Percentiles rank a stretch among this genome's conserved stretches.
These are phyloP conservation scores for Ceyx margarethae DNA, from an alignment of 2,113 vertebrate genomes.

Conservation along the genomic window DNA sequence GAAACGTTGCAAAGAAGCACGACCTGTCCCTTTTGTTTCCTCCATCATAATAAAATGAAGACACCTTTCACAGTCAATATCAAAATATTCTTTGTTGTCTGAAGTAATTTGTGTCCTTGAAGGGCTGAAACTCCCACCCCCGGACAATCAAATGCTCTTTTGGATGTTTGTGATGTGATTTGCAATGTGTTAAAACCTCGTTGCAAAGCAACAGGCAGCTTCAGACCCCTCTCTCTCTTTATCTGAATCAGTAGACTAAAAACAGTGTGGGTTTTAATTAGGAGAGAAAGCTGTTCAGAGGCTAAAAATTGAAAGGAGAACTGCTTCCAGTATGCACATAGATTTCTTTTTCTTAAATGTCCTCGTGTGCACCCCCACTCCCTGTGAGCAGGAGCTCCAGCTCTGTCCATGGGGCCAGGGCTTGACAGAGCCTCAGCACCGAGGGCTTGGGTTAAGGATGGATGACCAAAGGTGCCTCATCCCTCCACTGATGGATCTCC, in stretches of 20 bases:
- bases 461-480: not conserved
- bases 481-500: not conserved
- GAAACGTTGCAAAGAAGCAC: not conserved
- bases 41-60: not conserved
- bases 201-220: not conserved
- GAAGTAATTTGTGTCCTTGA: not conserved
- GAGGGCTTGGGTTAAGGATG: not conserved
- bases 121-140: not conserved
- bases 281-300: not conserved
- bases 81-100: not conserved
- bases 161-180: not conserved
- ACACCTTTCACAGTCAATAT: not conserved
- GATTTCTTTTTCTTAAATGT: not conserved
- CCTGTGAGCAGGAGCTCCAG: not conserved
- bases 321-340: not conserved
- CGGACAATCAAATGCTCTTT: not conserved
- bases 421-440: not conserved
- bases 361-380: rapidly evolving
- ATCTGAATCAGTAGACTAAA: not conserved
- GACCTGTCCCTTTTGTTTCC: not conserved
- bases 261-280: not conserved
- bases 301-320: not conserved
- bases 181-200: not conserved
- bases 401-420: rapidly evolving
- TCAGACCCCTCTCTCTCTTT: not conserved